These are phyloP conservation scores for Osmerus eperlanus DNA, from an alignment of 2,113 vertebrate species.

Conservation along the genomic window DNA sequence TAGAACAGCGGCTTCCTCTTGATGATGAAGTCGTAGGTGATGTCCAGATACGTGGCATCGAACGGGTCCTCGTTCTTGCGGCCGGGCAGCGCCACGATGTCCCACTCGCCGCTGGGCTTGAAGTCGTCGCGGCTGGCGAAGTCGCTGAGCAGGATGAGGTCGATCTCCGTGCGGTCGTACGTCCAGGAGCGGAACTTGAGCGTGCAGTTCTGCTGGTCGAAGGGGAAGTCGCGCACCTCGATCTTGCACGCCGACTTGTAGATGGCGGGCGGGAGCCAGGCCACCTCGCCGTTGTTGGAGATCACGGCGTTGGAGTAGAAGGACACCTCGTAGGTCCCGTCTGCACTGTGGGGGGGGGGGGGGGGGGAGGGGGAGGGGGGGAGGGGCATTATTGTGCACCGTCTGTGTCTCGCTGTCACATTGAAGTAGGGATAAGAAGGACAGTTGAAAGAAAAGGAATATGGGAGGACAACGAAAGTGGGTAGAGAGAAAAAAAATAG, in stretches of 20 bases:
- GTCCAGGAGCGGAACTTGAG: constrained; percentile 81
- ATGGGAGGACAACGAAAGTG: background rate
- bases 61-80: constrained; percentile 77
- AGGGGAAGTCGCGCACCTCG: constrained; percentile 77
- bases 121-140: constrained; percentile 78
- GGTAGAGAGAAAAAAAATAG: background rate
- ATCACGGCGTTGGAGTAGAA: constrained; percentile 77
- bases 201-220: constrained; percentile 82
- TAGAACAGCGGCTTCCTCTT: constrained; percentile 79
- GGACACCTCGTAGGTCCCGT: constrained; percentile 79
- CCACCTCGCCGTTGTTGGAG: constrained; percentile 74
- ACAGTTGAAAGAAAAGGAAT: background rate
- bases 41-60: constrained; percentile 74
- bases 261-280: constrained; percentile 79
- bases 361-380: background rate
- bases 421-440: too few species aligned
- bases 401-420: too few species aligned
- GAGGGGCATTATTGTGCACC: too few species aligned
- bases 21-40: constrained; percentile 80
- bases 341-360: constrained; percentile 61
- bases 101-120: constrained; percentile 80
- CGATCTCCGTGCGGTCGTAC: constrained; percentile 79
- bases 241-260: constrained; percentile 81
- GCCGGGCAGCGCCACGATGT: constrained; percentile 76
- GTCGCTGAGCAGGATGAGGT: constrained; percentile 74